Percentiles rank a stretch among this genome's conserved stretches.
Evolutionary conservation across 1,140 invertebrate genomes (phyloP).

Genomic region (Panagrolaimus sp.): DNA sequence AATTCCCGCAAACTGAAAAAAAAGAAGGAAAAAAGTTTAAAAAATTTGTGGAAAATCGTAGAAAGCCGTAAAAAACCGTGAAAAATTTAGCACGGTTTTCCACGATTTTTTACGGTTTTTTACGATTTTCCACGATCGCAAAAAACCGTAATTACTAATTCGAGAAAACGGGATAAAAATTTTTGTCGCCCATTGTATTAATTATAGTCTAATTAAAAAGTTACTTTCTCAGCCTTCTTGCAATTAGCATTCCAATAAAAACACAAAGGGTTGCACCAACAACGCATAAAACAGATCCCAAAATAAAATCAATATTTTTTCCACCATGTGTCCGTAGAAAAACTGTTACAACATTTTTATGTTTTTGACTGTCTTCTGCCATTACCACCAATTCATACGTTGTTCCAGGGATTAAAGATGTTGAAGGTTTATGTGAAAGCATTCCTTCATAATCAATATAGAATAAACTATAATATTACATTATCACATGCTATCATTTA

Average conservation of each 20-base stretch:
- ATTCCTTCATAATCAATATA: slow-evolving; percentile 9
- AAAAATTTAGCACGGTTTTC: no score
- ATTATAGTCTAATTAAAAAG: no score
- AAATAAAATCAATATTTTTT: not conserved
- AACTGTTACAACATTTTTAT: not conserved
- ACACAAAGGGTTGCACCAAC: not conserved
- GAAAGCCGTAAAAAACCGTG: no score
- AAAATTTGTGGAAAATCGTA: no score
- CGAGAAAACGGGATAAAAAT: no score
- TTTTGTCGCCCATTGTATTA: no score
- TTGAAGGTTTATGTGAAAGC: not conserved
- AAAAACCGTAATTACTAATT: no score
- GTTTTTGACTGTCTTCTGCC: slow-evolving; percentile 15
- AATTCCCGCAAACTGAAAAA: no score
- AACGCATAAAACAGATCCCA: not conserved
- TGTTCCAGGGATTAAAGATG: not conserved
- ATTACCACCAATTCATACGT: slow-evolving; percentile 6
- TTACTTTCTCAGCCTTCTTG: not conserved
- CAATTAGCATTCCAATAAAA: slow-evolving; percentile 1
- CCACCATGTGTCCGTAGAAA: not conserved
- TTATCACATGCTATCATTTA: no score
- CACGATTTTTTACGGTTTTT: no score
- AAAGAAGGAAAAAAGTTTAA: no score
- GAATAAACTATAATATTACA: not conserved
- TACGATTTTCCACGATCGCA: no score